Evolutionary conservation across 2,888 invertebrate genomes (phyloP), one percentile per base, ranked within the genome.

Genomic region (Proisotoma minuta): DNA sequence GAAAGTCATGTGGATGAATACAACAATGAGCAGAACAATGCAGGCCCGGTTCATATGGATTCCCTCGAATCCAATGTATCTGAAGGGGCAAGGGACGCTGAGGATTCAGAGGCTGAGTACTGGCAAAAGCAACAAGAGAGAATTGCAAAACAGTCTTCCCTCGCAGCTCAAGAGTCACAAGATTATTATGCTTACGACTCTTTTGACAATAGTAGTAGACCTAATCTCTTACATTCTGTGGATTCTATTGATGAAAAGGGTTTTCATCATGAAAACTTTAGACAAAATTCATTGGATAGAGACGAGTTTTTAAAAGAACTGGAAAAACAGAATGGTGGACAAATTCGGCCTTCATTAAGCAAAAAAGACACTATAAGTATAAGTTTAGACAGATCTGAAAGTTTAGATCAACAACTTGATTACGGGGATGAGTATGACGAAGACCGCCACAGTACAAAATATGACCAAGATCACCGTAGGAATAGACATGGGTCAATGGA

Each of bases 41-140:
- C 15, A n/a, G 73, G 72, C 5, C 72, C 72, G 18, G 71, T 72
- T 24, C 73, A 73, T 39, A 73, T 73, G 73, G 73, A 73, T 48
- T 73, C 73, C 1, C 34, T 73, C 0, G 73, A 72, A 47, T 71
- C 71, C 12, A 71, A 71, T 56, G 67, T 67, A 15, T 72, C 72
- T 3, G 73, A 73, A 40, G 66, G 59, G 1, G 57, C n/a, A 58
- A 29, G 59, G 51, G 73, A 73, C 51, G 61, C 66, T 18, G 73
- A 73, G 22, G 65, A 72, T 47, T 69, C 72, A 52, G 73, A 73
- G 61, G 72, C 73, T 48, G 70, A 73, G 59, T 73, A 73, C 54
- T 72, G 73, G 73, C 69, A 71, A 43, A 67, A 69, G 47, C 73
- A 73, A 48, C 62, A 62, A 39, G 73, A 73, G 49, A 59, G 73